Evolutionary conservation across 2,888 invertebrate genomes (phyloP).

Genomic region (Lasiommata megera): DNA sequence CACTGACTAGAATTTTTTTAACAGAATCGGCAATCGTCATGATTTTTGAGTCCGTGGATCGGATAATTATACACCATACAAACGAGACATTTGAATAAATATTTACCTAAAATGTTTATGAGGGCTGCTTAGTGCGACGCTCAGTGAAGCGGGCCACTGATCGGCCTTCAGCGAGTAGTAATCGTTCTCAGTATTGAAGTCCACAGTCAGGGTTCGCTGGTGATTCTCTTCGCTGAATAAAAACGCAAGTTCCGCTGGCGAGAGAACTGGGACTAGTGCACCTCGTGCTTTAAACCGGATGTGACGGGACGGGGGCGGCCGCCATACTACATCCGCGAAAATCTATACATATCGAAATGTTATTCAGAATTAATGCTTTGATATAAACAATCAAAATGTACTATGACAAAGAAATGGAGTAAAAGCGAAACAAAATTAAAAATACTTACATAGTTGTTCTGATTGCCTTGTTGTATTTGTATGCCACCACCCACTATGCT

Average conservation of each 20-base stretch:
- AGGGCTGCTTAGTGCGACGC: constrained; percentile 60
- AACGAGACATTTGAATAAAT: not conserved
- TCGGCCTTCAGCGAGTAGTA: constrained; percentile 67
- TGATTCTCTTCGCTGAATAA: constrained; percentile 50
- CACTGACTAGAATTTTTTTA: no score
- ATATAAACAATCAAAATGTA: no score
- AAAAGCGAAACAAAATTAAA: not conserved
- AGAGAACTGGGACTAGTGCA: constrained; percentile 57
- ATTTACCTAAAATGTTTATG: constrained; percentile 63
- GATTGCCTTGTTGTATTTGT: constrained; percentile 79
- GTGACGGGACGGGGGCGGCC: constrained; percentile 59
- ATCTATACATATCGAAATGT: constrained; percentile 41
- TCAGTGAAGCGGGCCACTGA: constrained; percentile 49
- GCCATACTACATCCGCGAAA: constrained; percentile 75
- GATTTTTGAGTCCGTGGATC: no score
- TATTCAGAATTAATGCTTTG: not conserved
- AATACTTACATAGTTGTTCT: constrained; percentile 74
- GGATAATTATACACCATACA: no score
- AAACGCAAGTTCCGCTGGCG: constrained; percentile 54
- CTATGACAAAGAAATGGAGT: no score
- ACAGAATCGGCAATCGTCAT: no score
- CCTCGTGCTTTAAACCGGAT: constrained; percentile 69
- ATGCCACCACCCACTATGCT: constrained; percentile 84
- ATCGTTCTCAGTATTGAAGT: constrained; percentile 50
- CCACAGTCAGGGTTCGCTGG: constrained; percentile 49